Percentiles rank a stretch among this genome's conserved stretches.
Evolutionary conservation across 2,113 vertebrate genomes (phyloP).

Genomic region (Tinamus guttatus): DNA sequence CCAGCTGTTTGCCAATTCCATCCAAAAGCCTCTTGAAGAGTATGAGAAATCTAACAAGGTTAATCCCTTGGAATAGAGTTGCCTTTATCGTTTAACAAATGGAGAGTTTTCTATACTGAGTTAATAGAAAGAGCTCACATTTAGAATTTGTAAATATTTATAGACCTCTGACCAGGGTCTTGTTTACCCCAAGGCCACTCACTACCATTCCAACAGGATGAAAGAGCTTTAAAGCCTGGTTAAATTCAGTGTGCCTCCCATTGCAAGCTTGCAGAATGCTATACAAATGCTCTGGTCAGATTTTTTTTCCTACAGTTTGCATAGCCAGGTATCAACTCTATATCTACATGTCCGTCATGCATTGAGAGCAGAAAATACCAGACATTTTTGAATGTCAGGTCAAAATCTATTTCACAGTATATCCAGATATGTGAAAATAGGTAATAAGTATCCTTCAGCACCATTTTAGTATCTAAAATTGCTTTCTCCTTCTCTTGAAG

Average conservation of each 20-base stretch:
- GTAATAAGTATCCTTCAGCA: background rate
- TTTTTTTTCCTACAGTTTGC: background rate
- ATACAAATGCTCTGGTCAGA: background rate
- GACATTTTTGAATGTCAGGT: background rate
- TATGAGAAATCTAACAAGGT: conserved; percentile 4
- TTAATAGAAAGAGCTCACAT: background rate
- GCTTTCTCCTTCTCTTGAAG: background rate
- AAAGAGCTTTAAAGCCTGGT: background rate
- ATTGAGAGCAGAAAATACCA: background rate
- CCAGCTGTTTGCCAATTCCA: conserved; percentile 25
- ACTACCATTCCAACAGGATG: background rate
- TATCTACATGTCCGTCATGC: background rate
- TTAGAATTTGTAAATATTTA: conserved; percentile 50
- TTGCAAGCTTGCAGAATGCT: background rate
- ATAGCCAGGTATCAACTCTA: background rate
- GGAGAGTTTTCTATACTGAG: background rate
- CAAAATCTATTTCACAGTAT: background rate
- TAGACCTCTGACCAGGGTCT: background rate
- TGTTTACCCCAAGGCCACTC: background rate
- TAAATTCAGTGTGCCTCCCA: background rate
- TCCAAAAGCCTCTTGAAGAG: conserved; percentile 7
- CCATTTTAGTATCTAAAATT: background rate
- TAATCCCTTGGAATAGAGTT: conserved; percentile 35
- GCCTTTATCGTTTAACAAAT: conserved; percentile 6
- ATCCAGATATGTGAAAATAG: background rate